These are phyloP conservation scores for Porites lutea DNA, from an alignment of 64 coral and sea anemone genomes.

Conservation along the genomic window DNA sequence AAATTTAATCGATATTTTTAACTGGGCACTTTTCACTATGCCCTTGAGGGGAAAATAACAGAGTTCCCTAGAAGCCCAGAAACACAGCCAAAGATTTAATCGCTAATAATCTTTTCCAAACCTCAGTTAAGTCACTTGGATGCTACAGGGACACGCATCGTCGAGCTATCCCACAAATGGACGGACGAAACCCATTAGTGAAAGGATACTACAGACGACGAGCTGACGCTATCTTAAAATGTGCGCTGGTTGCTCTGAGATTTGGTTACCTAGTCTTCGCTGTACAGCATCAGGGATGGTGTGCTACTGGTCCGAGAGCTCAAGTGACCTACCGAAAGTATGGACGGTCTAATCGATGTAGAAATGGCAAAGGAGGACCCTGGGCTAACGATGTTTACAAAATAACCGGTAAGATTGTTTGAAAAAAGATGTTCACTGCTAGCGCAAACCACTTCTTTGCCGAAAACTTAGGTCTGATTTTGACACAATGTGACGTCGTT, in stretches of 20 bases:
- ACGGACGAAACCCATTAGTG: slow-evolving; percentile 24
- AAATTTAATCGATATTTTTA: no score
- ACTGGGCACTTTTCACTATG: no score
- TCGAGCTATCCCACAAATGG: slow-evolving; percentile 57
- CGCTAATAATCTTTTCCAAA: no score
- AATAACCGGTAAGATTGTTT: not conserved
- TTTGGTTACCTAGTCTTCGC: slow-evolving; percentile 47
- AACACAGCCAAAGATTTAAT: no score
- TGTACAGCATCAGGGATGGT: slow-evolving; percentile 61
- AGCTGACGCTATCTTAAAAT: slow-evolving; percentile 45
- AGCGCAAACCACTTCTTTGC: no score
- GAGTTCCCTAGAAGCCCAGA: no score
- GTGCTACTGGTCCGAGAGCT: slow-evolving; percentile 29
- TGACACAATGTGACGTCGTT: no score
- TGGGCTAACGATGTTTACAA: slow-evolving; percentile 69
- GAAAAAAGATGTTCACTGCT: not conserved
- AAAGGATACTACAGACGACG: slow-evolving; percentile 27
- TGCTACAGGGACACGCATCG: slow-evolving; percentile 46
- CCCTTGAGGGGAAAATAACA: no score
- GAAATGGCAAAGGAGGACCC: slow-evolving; percentile 52
- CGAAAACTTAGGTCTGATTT: no score
- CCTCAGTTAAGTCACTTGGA: slow-evolving; percentile 25
- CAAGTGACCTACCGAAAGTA: slow-evolving; percentile 42
- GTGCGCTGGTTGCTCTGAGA: slow-evolving; percentile 33
- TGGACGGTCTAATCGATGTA: slow-evolving; percentile 54